A percentile compares a stretch with the other conserved stretches of the same genome.
phyloP scores from a whole-genome alignment of 2,888 invertebrate genomes.

The Epirrita christyi region DNA sequence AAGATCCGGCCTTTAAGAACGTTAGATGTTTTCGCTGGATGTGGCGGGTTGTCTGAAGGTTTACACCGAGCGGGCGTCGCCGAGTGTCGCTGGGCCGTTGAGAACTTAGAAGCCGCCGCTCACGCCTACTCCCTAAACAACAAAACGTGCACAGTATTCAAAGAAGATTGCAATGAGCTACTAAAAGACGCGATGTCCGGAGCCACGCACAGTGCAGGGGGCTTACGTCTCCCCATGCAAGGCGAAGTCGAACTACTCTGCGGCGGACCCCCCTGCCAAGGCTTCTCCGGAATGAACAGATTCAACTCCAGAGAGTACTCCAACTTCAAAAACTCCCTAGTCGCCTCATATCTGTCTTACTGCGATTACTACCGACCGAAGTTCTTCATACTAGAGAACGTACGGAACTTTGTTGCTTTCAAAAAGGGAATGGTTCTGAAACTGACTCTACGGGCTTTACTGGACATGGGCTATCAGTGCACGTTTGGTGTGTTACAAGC shows the following conservation, averaged over 20 bases:
- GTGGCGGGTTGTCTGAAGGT: conserved; percentile 92
- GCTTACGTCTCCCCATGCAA: conserved; percentile 87
- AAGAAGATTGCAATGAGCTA: conserved; percentile 92
- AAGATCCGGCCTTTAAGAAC: conserved; percentile 84
- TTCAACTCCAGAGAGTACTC: conserved; percentile 94
- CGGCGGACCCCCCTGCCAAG: conserved; percentile 95
- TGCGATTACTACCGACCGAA: conserved; percentile 94
- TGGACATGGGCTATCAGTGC: conserved; percentile 95
- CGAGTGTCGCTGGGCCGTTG: conserved; percentile 92
- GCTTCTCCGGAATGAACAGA: conserved; percentile 95
- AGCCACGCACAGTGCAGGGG: conserved; percentile 73
- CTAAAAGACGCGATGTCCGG: conserved; percentile 88
- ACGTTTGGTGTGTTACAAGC: conserved; percentile 94
- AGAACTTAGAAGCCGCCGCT: conserved; percentile 91
- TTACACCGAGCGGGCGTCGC: conserved; percentile 88
- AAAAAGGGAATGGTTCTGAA: conserved; percentile 93
- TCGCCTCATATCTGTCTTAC: conserved; percentile 92
- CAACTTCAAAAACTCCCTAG: conserved; percentile 93
- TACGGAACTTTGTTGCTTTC: conserved; percentile 93
- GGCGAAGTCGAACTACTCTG: conserved; percentile 93
- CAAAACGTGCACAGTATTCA: conserved; percentile 89
- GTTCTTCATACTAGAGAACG: conserved; percentile 94
- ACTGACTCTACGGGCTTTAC: conserved; percentile 89
- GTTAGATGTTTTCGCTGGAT: conserved; percentile 94
- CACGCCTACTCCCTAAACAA: conserved; percentile 92